Base-by-base conservation (phyloP, 1,140 invertebrate genomes). In the Conus ventricosus region DNA sequence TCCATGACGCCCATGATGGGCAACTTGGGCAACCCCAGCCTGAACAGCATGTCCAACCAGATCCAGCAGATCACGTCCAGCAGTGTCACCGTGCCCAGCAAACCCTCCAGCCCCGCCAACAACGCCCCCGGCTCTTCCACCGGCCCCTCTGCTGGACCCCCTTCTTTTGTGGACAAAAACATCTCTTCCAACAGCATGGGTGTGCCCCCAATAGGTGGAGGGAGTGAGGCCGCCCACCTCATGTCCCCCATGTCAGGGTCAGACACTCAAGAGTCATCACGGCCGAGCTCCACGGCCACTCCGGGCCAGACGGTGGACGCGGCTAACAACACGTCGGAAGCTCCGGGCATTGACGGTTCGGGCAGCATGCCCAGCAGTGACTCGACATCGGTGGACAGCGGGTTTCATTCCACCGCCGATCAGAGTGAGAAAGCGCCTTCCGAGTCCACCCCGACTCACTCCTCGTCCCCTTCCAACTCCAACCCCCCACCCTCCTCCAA, bases 11-110 rank as follows among this genome's bases (percentile, higher is more conserved):
- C 87, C 85, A 89, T 92, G 78, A 91, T 93, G 89, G 81, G 89
- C 39, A 90, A 88, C 76, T 76, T 90, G 17, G 89, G 87, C 78
- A 93, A 91, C 85, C 88, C 91, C n/a, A 91, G 86, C 84, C 89
- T 91, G 67, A 91, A 91, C 87, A 90, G 88, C 85, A 91, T 92
- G 88, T 90, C 92, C 39, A 93, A 92, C 87, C 92, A 91, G 67
- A 90, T 91, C 78, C 92, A 92, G 88, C 91, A 91, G 88, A 87
- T 92, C 87, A 88, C 91, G n/a, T 82, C 86, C 84, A 90, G 88
- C 86, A 90, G 87, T 84, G 81, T 88, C 67, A 87, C 89, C 81
- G 89, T 87, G 84, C 87, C 88, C 85, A 87, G 71, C 81, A 84
- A 80, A 20, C 80, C 88, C 60, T n/a, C 87, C 84, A 90, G 88